Base-by-base conservation (phyloP, 1,140 invertebrate species). In the Heliconius melpomene region DNA sequence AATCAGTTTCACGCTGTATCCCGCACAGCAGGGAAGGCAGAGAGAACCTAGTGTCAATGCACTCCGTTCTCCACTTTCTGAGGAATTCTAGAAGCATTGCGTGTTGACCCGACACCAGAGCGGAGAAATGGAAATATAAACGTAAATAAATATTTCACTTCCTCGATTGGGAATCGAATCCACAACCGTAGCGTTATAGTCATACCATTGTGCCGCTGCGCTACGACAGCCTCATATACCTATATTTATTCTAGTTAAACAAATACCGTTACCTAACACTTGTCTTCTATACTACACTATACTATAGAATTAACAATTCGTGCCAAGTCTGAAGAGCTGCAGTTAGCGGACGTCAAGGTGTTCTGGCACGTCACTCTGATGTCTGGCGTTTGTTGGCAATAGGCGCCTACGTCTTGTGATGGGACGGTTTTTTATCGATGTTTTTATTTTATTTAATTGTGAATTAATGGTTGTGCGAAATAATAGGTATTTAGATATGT, bases 281-380 rank as follows among this genome's bases (percentile, higher is more conserved):
- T 66, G 23, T 3, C 23, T 66, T 29, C 57, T 60, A 23, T 23
- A 60, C n/a, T 23, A 46, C 0, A 46, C 0, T 0, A 29, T 18
- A 66, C 23, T 66, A 29, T 66, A 29, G 60, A 26, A 66, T 66
- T n/a, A 72, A 70, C 66, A 71, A 70, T 73, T 71, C 60, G 78
- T 88, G 89, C 90, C 89, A 89, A 90, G 87, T 91, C 86, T 89
- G 90, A 89, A 91, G 82, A 82, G 82, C 85, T 86, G 85, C 83
- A 86, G 82, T 83, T 77, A 80, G 75, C 20, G 26, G 78, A 72
- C 87, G 86, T 87, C 89, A 87, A 90, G 88, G 86, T 88, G 83
- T 84, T 87, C 82, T 78, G 75, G 82, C 76, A 74, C 87, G 87
- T 88, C 86, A 83, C 84, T 82, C 82, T 82, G 79, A 84, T 79